Conservation (phyloP, 92 coral and sea anemone species). For the Umimayanthus chanpuru region DNA sequence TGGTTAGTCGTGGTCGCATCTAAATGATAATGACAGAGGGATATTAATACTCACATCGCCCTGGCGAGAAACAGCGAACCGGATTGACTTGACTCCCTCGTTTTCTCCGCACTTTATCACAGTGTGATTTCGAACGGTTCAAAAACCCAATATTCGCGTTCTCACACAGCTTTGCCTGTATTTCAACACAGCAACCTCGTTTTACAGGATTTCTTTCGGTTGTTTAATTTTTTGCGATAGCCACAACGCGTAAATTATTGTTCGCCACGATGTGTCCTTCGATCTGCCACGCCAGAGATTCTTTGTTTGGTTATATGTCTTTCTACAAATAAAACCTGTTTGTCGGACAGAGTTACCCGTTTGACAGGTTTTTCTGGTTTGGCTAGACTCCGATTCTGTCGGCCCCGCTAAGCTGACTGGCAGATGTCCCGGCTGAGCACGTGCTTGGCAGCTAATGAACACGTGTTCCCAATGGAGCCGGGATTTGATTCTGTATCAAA, state of each 20-base stretch:
- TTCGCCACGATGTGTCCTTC: slow-evolving; percentile 5
- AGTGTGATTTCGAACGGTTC: neutral
- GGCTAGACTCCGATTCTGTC: slow-evolving; percentile 18
- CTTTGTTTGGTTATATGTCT: slow-evolving; percentile 9
- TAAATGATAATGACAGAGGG: neutral
- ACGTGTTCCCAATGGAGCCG: neutral
- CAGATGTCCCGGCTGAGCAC: slow-evolving; percentile 3
- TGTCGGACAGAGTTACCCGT: neutral
- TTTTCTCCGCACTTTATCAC: neutral
- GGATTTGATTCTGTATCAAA: too few species aligned
- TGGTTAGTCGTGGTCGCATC: neutral
- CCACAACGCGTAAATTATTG: neutral
- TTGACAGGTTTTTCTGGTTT: slow-evolving; percentile 31
- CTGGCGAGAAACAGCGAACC: neutral
- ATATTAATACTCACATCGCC: neutral
- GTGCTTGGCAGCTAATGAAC: neutral
- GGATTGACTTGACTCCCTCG: slow-evolving; percentile 15
- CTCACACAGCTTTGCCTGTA: neutral
- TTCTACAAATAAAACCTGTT: slow-evolving; percentile 4
- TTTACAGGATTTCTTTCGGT: neutral
- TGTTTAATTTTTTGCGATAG: neutral
- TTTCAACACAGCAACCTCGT: neutral
- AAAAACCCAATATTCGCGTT: neutral
- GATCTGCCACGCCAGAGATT: slow-evolving; percentile 11
- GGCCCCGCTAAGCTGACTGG: neutral